Evolutionary conservation across 2,888 invertebrate species (phyloP).

Genomic region (Hypsopygia costalis): DNA sequence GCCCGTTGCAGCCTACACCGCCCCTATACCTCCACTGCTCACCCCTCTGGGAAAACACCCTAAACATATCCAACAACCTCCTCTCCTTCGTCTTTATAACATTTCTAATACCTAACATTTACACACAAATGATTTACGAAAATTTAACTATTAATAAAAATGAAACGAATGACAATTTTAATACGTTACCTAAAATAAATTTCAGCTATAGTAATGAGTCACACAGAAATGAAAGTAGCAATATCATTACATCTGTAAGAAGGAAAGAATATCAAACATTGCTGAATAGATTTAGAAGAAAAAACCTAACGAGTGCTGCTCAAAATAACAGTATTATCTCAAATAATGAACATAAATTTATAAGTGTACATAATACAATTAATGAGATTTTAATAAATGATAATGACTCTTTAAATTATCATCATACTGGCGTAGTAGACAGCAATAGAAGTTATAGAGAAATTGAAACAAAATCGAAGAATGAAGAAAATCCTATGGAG

Average conservation of each 20-base stretch:
- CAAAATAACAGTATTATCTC: conserved; percentile 2
- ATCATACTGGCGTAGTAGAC: conserved; percentile 13
- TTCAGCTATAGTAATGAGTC: conserved; percentile 12
- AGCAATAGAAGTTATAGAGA: conserved; percentile 14
- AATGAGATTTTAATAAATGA: neutral
- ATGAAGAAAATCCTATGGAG: conserved; percentile 48
- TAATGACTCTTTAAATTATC: neutral
- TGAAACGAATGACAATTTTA: conserved; percentile 15
- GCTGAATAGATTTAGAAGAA: conserved; percentile 56
- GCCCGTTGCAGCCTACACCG: conserved; percentile 40
- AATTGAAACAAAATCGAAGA: conserved; percentile 16
- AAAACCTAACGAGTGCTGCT: conserved; percentile 26
- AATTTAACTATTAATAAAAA: conserved; percentile 12
- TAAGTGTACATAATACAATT: neutral
- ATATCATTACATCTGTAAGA: conserved; percentile 25
- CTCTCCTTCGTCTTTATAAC: conserved; percentile 36
- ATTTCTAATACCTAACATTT: conserved; percentile 38
- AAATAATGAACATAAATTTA: neutral
- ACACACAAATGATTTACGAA: conserved; percentile 46
- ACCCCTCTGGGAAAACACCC: conserved; percentile 57
- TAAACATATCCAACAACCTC: conserved; percentile 40
- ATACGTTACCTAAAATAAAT: conserved; percentile 12
- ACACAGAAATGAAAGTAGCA: conserved; percentile 17
- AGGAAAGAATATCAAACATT: conserved; percentile 48
- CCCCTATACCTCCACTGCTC: conserved; percentile 50